Percentiles rank a stretch among this genome's conserved stretches.
Evolutionary conservation across 2,797 vertebrate species (phyloP).

Genomic region (Scleropages formosus): DNA sequence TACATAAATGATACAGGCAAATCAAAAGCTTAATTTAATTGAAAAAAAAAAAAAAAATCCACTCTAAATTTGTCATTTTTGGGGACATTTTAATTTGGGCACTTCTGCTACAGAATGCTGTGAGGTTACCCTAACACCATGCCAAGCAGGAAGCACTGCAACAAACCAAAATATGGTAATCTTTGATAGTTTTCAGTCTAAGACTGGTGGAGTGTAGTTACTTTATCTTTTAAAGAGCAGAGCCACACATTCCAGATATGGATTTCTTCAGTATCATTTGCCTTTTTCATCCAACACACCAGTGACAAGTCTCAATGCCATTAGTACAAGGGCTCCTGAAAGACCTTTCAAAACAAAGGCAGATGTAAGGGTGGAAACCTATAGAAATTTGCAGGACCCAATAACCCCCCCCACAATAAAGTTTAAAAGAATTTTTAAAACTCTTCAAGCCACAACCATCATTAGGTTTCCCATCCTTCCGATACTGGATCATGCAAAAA

Average conservation of each 20-base stretch:
- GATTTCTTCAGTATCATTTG: not conserved
- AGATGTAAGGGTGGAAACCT: not conserved
- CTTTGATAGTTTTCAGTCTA: not conserved
- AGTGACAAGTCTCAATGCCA: constrained; percentile 15
- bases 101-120: too few species aligned
- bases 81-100: not conserved
- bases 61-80: not conserved
- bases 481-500: constrained; percentile 4
- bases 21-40: constrained; percentile 7
- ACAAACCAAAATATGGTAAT: not conserved
- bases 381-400: not conserved
- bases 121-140: not conserved
- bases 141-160: not conserved
- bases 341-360: not conserved
- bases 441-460: not conserved
- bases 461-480: not conserved
- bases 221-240: not conserved
- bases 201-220: not conserved
- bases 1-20: constrained; percentile 4
- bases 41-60: not conserved
- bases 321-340: not conserved
- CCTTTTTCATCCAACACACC: not conserved
- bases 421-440: not conserved
- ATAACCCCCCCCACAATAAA: not conserved
- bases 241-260: not conserved